Conservation (phyloP, 2,888 invertebrate genomes). For the Caenorhabditis becei region DNA sequence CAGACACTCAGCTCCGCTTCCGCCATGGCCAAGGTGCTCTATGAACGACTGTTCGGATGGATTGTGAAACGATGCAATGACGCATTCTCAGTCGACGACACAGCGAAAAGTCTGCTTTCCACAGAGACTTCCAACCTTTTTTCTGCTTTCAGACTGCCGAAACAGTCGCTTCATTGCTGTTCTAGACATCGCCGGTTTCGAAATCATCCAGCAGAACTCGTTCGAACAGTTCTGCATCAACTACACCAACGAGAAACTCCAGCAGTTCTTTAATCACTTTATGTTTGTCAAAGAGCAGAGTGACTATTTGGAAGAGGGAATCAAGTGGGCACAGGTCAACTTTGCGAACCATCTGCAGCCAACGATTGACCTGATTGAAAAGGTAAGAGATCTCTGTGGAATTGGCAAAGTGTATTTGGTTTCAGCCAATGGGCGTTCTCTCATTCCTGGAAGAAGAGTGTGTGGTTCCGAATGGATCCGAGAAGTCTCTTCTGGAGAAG, state of each 20-base stretch:
- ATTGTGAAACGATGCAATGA: conserved; percentile 76
- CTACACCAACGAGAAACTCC: conserved; percentile 80
- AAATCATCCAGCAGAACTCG: conserved; percentile 78
- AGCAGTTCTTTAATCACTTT: conserved; percentile 81
- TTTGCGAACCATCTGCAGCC: conserved; percentile 84
- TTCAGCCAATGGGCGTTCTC: conserved; percentile 79
- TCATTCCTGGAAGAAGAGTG: conserved; percentile 81
- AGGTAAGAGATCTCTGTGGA: conserved; percentile 54
- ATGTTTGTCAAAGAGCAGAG: conserved; percentile 80
- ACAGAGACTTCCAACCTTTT: background rate
- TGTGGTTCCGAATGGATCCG: conserved; percentile 80
- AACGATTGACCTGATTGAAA: conserved; percentile 80
- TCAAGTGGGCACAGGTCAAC: conserved; percentile 91
- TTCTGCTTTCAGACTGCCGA: conserved; percentile 37
- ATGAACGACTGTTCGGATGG: conserved; percentile 78
- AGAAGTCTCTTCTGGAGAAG: conserved; percentile 77
- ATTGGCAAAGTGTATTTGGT: background rate
- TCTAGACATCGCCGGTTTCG: conserved; percentile 81
- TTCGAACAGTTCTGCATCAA: conserved; percentile 82
- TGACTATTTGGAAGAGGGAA: conserved; percentile 78
- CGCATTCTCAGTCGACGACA: conserved; percentile 60
- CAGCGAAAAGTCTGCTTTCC: conserved; percentile 11
- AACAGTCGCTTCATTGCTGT: conserved; percentile 76
- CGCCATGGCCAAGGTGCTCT: conserved; percentile 78
- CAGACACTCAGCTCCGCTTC: conserved; percentile 73